Evolutionary conservation across 2,888 invertebrate genomes (phyloP).

Genomic region (Amiota minor): DNA sequence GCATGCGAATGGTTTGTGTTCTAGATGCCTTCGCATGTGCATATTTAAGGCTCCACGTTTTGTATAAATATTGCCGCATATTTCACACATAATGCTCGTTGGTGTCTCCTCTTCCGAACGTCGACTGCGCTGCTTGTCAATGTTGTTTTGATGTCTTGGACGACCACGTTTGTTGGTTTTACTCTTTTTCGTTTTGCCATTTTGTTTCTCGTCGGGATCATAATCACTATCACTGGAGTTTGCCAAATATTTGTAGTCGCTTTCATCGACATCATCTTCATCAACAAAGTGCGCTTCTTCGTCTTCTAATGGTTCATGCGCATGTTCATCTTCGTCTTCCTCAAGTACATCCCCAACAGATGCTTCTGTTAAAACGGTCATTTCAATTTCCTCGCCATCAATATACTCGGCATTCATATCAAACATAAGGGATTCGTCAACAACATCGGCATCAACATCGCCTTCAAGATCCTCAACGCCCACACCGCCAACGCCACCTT

Average conservation of each 20-base stretch:
- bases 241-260: conserved; percentile 30
- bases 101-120: conserved; percentile 49
- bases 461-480: too few species aligned
- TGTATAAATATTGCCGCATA: conserved; percentile 72
- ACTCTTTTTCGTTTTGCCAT: conserved; percentile 53
- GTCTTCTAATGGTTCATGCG: conserved; percentile 44
- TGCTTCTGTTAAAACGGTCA: conserved; percentile 53
- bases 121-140: conserved; percentile 22
- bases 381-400: conserved; percentile 61
- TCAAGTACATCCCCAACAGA: conserved; percentile 39
- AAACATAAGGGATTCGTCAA: conserved; percentile 52
- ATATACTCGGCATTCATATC: conserved; percentile 63
- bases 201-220: conserved; percentile 51
- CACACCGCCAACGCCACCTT: too few species aligned
- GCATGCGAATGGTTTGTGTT: conserved; percentile 72
- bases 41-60: conserved; percentile 70
- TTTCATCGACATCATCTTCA: conserved; percentile 37
- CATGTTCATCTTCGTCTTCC: not conserved
- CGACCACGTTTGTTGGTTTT: conserved; percentile 52
- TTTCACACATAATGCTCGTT: conserved; percentile 70
- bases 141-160: conserved; percentile 44
- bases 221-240: conserved; percentile 59
- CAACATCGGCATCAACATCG: conserved; percentile 47
- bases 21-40: conserved; percentile 72
- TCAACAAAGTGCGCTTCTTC: conserved; percentile 31